Evolutionary conservation across 2,113 vertebrate genomes (phyloP).

Genomic region (Todiramphus saurophagus): DNA sequence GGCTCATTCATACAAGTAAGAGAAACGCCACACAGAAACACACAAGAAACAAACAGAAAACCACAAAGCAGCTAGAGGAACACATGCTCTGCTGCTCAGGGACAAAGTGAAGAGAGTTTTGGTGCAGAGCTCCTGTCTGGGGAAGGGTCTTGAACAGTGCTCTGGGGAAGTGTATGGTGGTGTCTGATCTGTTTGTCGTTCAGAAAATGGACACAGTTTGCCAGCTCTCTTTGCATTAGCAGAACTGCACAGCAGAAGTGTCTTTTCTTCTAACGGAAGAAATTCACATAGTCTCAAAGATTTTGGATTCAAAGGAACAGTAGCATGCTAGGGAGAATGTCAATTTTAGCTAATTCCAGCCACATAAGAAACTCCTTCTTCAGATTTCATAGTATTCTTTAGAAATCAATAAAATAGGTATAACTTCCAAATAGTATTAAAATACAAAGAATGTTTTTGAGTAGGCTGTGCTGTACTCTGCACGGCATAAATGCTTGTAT

Average conservation of each 20-base stretch:
- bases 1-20: neutral
- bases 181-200: neutral
- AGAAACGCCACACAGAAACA: neutral
- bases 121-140: neutral
- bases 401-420: neutral
- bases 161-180: neutral
- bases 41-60: neutral
- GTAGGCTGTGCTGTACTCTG: neutral
- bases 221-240: neutral
- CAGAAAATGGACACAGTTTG: neutral
- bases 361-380: neutral
- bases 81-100: neutral
- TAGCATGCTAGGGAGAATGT: neutral
- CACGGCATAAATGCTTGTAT: neutral
- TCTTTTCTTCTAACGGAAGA: neutral
- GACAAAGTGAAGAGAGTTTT: neutral
- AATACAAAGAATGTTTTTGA: neutral
- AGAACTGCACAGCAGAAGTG: neutral
- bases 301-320: neutral
- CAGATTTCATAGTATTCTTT: neutral
- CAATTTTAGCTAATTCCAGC: neutral
- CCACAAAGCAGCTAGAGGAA: neutral
- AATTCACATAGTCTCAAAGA: neutral
- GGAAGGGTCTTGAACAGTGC: neutral
- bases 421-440: neutral